A percentile compares a stretch with the other conserved stretches of the same genome.
These are phyloP conservation scores for Catotricha subobsoleta DNA, from an alignment of 2,888 invertebrate species.

Conservation along the genomic window DNA sequence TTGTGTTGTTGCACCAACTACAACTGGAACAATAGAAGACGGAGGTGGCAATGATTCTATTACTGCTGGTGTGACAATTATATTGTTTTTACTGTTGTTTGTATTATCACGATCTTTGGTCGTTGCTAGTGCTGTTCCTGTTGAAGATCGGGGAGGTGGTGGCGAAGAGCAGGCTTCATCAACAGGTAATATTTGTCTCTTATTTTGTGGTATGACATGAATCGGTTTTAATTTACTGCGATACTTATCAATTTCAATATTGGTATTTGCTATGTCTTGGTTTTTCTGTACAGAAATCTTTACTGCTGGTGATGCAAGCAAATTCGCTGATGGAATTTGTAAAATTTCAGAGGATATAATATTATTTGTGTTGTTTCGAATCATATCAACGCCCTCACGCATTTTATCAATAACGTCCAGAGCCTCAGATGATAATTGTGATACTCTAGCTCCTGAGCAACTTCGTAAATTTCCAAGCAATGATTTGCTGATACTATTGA, in stretches of 20 bases:
- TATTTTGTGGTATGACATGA: conserved; percentile 2
- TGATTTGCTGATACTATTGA: conserved; percentile 24
- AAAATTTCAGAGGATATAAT: conserved; percentile 53
- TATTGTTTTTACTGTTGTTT: conserved; percentile 25
- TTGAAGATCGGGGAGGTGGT: background rate
- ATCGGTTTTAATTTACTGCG: background rate
- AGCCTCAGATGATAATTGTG: conserved; percentile 34
- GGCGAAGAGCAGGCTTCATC: conserved; percentile 1
- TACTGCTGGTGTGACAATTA: conserved; percentile 8
- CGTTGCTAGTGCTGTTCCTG: background rate
- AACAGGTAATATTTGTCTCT: conserved; percentile 3
- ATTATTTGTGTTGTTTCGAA: conserved; percentile 63
- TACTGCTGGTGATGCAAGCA: conserved; percentile 25
- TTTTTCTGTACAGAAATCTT: conserved; percentile 31
- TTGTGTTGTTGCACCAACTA: background rate
- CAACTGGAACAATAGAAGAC: background rate
- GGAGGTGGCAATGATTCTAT: background rate
- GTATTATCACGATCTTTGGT: conserved; percentile 10
- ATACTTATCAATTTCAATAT: background rate
- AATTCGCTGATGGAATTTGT: conserved; percentile 33
- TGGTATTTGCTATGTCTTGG: conserved; percentile 10
- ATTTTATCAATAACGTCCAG: conserved; percentile 47
- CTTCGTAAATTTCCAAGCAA: conserved; percentile 23
- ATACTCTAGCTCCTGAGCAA: conserved; percentile 11
- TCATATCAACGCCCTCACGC: conserved; percentile 49